Base-by-base conservation (phyloP, 1,140 invertebrate species). In the Danaus melanippus region DNA sequence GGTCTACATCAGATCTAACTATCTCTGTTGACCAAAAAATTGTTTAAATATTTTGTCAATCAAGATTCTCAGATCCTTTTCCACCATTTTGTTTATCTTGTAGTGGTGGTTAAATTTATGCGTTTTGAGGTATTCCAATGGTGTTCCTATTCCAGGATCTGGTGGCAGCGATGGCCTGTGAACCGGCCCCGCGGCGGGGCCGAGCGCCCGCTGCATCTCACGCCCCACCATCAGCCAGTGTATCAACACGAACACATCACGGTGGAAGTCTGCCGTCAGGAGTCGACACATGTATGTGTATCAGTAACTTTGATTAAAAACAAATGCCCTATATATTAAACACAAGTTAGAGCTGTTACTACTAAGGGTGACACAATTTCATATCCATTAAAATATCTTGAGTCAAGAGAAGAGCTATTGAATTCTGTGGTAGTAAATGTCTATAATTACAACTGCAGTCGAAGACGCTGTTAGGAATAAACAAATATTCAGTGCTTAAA, bases 251-350 rank as follows among this genome's bases (percentile, higher is more conserved):
- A 11, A 73, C 82, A 21, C 76, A 70, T 2, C 84, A 87, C 60
- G 86, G 86, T 57, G 85, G 86, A 65, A 86, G 84, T 45, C 71
- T 88, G 64, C 86, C 86, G 21, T 85, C 82, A 61, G 84, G 84
- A 58, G 86, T 88, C 40, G 85, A 88, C 61, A 87, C 82, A 11
- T 87, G 85, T 85, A 51, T 58, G 67, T 64, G 52, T 11, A 12
- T 11, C 10, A 10, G 2, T 11, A 39, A 39, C 10, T 52, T 17
- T 53, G 9, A 46, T 9, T 50, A 39, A 39, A 1, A 21, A 21
- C 1, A 2, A 1, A 1, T 21, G n/a, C n/a, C 17, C 17, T 21
- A 21, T 21, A 21, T 21, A 1, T 21, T 21, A 32, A 32, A 32
- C 2, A 32, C 21, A 8, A 1, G 21, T 32, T 32, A 32, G 21